Conservation (phyloP, 1,140 invertebrate genomes). For the Psilanteris sp. region DNA sequence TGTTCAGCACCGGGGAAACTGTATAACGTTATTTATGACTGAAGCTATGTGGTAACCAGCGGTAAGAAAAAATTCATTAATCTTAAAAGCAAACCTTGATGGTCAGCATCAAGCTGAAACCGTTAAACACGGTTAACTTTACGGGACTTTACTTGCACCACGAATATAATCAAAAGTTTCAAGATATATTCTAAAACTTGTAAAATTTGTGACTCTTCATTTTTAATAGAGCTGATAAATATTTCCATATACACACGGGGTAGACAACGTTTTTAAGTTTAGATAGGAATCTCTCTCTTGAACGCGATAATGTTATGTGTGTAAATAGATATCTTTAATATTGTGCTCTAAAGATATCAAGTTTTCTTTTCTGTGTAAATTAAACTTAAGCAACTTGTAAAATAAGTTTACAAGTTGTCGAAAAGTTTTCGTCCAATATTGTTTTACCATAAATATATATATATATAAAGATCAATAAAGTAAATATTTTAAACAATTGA, state of each 20-base stretch:
- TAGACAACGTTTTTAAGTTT: slow-evolving; percentile 4
- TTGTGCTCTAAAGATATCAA: slow-evolving; percentile 8
- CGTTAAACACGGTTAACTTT: slow-evolving; percentile 63
- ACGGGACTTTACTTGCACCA: slow-evolving; percentile 54
- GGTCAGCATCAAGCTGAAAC: slow-evolving; percentile 58
- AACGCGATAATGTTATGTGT: slow-evolving; percentile 4
- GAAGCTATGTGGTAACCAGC: slow-evolving; percentile 39
- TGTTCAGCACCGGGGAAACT: slow-evolving; percentile 36
- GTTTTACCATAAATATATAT: too few species aligned
- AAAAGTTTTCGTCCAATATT: not conserved
- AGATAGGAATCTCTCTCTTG: slow-evolving; percentile 23
- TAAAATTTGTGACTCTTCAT: slow-evolving; percentile 22
- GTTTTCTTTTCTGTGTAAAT: slow-evolving; percentile 1
- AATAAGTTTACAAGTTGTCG: not conserved
- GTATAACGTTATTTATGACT: slow-evolving; percentile 53
- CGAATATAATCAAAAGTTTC: slow-evolving; percentile 56
- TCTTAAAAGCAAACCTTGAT: slow-evolving; percentile 58
- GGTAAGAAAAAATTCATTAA: slow-evolving; percentile 61
- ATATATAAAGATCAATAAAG: too few species aligned
- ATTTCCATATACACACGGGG: too few species aligned
- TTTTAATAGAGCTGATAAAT: slow-evolving; percentile 22
- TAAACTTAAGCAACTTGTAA: slow-evolving; percentile 6
- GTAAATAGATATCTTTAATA: slow-evolving; percentile 25
- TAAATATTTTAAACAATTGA: too few species aligned
- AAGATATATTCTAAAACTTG: slow-evolving; percentile 49